phyloP scores from a whole-genome alignment of 2,797 vertebrate genomes.

The Momotus momota region DNA sequence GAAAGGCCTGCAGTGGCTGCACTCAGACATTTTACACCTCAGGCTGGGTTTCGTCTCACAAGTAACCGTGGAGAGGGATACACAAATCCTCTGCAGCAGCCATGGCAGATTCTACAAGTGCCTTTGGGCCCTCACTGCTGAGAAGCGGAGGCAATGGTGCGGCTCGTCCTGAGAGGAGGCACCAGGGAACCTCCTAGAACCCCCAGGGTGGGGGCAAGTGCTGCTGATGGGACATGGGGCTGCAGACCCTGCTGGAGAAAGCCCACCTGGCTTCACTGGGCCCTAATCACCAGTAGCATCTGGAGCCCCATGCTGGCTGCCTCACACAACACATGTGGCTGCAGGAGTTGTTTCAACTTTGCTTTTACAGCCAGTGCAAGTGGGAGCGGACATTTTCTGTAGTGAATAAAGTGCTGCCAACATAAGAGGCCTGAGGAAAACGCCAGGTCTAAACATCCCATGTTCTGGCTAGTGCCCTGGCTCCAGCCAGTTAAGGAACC shows the following conservation, averaged over 20 bases:
- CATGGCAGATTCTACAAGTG: accelerated
- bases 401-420: not conserved
- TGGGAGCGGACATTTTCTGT: not conserved
- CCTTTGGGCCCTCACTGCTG: not conserved
- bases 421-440: not conserved
- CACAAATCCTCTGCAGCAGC: accelerated
- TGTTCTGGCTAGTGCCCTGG: accelerated
- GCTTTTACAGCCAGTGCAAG: not conserved
- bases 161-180: not conserved
- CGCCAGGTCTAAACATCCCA: not conserved
- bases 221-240: accelerated
- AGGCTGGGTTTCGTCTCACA: accelerated
- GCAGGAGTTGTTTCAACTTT: not conserved
- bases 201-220: accelerated
- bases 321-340: accelerated
- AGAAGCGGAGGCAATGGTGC: not conserved
- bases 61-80: accelerated
- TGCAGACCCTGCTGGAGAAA: not conserved
- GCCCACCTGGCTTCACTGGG: accelerated
- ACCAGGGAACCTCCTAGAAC: accelerated
- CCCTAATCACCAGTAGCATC: too few relatives aligned
- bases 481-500: not conserved
- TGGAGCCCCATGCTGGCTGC: accelerated
- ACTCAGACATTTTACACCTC: accelerated
- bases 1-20: not conserved